Base-by-base conservation (phyloP, 2,888 invertebrate species). In the Drosophila barbarae region DNA sequence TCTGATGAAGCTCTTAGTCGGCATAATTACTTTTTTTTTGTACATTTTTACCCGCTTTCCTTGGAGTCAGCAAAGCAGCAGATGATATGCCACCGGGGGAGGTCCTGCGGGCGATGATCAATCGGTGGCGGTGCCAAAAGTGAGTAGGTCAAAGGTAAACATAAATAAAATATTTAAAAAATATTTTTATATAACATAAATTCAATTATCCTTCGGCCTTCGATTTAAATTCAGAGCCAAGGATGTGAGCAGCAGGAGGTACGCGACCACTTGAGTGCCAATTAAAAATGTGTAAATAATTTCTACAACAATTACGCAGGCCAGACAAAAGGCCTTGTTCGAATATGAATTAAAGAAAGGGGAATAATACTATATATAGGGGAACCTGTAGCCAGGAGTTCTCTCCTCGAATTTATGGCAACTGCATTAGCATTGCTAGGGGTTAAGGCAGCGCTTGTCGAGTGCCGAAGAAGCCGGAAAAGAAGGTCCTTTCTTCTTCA, bases 1-100 rank as follows among this genome's bases (percentile, higher is more conserved):
- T 84, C 84, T 84, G 82, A 80, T 80, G 80, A 84, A 84, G 84
- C 82, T 82, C 84, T 84, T 84, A 84, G 84, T 84, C 84, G 82
- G 73, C 84, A 78, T 84, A 84, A 84, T 84, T 84, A 84, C 82
- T 85, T 83, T 80, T 82, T 79, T 73, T 69, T 64, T 64, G 49
- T 54, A 38, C 49, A 50, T 47, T 47, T 47, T 32, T 32, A 18
- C 44, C 51, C 28, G 55, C 35, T 49, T 52, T 32, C 34, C 65
- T 56, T 32, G 30, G 46, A 39, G 41, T 13, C 15, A 30, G 66
- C 53, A 47, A 32, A 18, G 18, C 18, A 21, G 69, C 64, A 73
- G 73, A 67, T 73, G 77, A 76, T 73, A 74, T 52, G 44, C 63
- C 42, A 28, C 18, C 32, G 30, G 30, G 65, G 36, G 21, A 15